phyloP scores from a whole-genome alignment of 2,113 vertebrate genomes.

The Laterallus jamaicensis region DNA sequence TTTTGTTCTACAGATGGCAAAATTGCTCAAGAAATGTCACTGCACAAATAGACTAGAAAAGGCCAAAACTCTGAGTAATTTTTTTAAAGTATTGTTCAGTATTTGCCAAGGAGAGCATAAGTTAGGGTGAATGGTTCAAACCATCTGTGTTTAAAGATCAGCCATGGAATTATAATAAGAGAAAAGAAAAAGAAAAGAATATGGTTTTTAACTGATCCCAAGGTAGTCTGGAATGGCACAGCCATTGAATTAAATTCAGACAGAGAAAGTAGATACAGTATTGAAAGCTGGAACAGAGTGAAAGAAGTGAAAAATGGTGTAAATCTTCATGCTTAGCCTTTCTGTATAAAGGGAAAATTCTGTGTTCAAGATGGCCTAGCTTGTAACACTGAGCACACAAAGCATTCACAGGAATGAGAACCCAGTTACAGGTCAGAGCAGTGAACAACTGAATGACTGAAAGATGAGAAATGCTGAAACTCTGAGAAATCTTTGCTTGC shows the following conservation, averaged over 20 bases:
- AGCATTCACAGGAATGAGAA: not conserved
- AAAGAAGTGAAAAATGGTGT: not conserved
- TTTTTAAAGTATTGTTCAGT: not conserved
- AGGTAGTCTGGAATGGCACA: not conserved
- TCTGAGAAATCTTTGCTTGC: not conserved
- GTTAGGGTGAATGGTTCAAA: not conserved
- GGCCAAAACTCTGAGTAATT: not conserved
- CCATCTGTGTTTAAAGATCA: not conserved
- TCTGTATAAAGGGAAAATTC: not conserved
- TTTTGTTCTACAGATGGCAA: not conserved
- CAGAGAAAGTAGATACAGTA: not conserved
- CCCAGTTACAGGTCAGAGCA: not conserved
- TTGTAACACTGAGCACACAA: not conserved
- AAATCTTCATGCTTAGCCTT: not conserved
- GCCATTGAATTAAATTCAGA: not conserved
- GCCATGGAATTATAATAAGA: not conserved
- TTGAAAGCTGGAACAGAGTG: not conserved
- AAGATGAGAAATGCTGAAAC: not conserved
- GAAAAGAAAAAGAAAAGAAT: not conserved
- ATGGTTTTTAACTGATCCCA: not conserved
- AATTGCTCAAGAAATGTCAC: constrained; percentile 19
- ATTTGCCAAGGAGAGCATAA: not conserved
- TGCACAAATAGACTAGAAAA: not conserved
- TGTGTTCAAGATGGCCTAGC: not conserved
- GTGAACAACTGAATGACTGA: not conserved